phyloP scores from a whole-genome alignment of 2,113 vertebrate genomes.

The Pseudorectes ferrugineus region DNA sequence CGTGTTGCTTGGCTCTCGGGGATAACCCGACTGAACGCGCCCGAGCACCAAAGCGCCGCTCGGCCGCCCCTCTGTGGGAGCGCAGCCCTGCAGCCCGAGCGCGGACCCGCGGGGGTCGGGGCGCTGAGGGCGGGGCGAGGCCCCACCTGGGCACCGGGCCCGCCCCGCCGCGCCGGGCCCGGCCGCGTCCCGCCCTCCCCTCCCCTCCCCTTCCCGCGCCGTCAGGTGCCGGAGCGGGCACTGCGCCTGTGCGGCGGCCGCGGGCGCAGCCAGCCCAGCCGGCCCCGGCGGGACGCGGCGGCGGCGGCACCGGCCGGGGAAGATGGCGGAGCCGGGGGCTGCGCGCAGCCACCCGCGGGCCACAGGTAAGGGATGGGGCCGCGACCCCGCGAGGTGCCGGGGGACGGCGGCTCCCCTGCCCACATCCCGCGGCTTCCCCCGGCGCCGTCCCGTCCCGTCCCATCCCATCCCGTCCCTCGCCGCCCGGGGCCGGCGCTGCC shows the following conservation, averaged over 20 bases:
- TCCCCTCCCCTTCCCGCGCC: no score
- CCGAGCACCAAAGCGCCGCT: rapidly evolving
- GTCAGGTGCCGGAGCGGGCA: no score
- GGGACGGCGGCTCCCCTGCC: background rate
- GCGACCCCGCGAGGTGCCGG: background rate
- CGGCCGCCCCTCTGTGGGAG: no score
- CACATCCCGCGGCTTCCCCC: background rate
- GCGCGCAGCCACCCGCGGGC: conserved; percentile 43
- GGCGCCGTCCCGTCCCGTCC: background rate
- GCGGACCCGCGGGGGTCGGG: background rate
- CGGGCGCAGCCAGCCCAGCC: no score
- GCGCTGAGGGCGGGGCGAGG: background rate
- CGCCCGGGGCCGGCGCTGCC: background rate
- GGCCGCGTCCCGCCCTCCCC: no score
- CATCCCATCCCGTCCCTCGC: background rate
- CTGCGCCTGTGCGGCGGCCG: no score
- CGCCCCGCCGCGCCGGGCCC: no score
- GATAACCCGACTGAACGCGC: rapidly evolving
- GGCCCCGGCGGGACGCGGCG: no score
- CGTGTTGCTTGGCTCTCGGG: rapidly evolving
- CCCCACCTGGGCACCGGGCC: no score
- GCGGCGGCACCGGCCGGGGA: no score
- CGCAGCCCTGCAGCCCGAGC: background rate
- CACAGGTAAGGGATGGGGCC: conserved; percentile 30
- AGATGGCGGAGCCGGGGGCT: no score